phyloP scores from a whole-genome alignment of 2,113 vertebrate genomes.

The Corapipo altera region DNA sequence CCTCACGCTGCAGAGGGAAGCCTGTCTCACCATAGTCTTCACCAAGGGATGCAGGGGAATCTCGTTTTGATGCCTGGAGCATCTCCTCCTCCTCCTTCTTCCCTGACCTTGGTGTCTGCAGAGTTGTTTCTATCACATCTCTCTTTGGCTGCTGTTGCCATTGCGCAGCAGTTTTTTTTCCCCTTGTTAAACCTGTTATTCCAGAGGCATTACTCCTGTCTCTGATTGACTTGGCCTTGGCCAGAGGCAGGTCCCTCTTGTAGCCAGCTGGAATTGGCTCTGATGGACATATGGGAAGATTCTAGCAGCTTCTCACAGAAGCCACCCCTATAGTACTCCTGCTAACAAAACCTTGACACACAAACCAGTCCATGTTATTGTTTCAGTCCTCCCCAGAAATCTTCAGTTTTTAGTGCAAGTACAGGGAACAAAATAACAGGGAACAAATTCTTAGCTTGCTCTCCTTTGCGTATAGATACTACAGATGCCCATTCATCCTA shows the following conservation, averaged over 20 bases:
- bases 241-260: background rate
- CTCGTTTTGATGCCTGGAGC: background rate
- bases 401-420: background rate
- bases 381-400: background rate
- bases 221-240: background rate
- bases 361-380: background rate
- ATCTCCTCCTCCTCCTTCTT: background rate
- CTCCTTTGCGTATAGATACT: background rate
- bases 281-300: background rate
- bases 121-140: background rate
- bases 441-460: background rate
- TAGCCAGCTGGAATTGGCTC: background rate
- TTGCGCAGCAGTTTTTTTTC: background rate
- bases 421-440: background rate
- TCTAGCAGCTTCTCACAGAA: background rate
- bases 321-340: accelerated
- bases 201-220: background rate
- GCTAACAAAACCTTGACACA: background rate
- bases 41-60: background rate
- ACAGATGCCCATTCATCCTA: background rate
- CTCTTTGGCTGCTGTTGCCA: background rate
- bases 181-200: background rate
- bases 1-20: background rate
- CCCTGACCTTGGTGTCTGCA: background rate
- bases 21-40: background rate